Conservation (phyloP, 2,113 vertebrate species). For the Rhadina sibilatrix region DNA sequence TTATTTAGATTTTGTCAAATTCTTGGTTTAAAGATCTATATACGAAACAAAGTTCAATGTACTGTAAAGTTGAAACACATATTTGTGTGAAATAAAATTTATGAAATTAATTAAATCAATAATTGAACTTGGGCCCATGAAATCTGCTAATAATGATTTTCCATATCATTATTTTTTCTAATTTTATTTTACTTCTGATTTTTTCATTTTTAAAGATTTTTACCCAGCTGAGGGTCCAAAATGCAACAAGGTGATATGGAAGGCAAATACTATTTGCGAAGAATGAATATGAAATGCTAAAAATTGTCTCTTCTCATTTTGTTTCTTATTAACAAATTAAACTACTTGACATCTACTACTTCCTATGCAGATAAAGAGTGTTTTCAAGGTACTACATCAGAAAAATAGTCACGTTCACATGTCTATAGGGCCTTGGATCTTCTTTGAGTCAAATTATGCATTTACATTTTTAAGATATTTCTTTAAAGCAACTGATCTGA, state of each 20-base stretch:
- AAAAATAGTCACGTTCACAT: neutral
- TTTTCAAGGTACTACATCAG: neutral
- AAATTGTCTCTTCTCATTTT: neutral
- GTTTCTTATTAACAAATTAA: neutral
- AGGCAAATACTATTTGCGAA: neutral
- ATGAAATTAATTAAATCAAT: neutral
- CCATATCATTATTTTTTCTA: fast-evolving
- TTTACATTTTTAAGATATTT: neutral
- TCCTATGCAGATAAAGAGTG: neutral
- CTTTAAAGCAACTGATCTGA: neutral
- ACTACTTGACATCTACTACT: neutral
- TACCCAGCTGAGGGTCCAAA: neutral
- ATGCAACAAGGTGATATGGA: neutral
- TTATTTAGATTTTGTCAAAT: neutral
- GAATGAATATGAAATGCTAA: neutral
- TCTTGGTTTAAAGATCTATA: neutral
- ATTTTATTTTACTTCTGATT: neutral
- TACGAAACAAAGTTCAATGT: neutral
- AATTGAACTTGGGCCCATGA: neutral
- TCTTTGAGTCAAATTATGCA: neutral
- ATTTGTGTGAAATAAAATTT: neutral
- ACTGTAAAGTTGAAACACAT: neutral
- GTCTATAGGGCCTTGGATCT: neutral
- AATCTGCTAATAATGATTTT: neutral
- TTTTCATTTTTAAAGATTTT: neutral